Percentiles rank a stretch among this genome's conserved stretches.
These are phyloP conservation scores for Pelosia muscerda DNA, from an alignment of 2,888 invertebrate genomes.

Conservation along the genomic window DNA sequence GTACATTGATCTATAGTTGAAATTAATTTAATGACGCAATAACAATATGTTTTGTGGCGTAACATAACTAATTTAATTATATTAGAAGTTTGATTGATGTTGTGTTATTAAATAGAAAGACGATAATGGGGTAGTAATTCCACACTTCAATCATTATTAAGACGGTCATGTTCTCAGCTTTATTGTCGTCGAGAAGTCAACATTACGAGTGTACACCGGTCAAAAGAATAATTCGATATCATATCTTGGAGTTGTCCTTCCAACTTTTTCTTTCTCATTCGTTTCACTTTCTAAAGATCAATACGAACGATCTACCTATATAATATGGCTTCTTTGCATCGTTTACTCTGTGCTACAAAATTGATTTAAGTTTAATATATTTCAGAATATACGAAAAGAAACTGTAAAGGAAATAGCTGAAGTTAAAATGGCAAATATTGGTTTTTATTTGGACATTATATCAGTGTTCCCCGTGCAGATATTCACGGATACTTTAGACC, in stretches of 20 bases:
- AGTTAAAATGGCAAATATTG: constrained; percentile 75
- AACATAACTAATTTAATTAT: not conserved
- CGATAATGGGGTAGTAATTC: too few species aligned
- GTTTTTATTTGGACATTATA: constrained; percentile 79
- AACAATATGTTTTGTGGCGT: not conserved
- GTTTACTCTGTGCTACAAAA: not conserved
- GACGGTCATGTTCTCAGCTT: too few species aligned
- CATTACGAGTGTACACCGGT: too few species aligned
- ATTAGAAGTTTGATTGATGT: not conserved
- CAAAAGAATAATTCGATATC: too few species aligned
- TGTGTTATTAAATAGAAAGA: not conserved
- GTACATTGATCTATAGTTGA: constrained; percentile 31
- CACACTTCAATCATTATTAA: too few species aligned
- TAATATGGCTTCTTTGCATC: too few species aligned
- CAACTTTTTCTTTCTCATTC: too few species aligned
- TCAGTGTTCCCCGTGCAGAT: constrained; percentile 79
- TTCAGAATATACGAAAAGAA: constrained; percentile 71
- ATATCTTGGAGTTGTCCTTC: too few species aligned
- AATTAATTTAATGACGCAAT: constrained; percentile 16
- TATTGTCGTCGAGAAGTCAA: too few species aligned
- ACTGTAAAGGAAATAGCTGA: constrained; percentile 78
- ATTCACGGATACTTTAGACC: constrained; percentile 75
- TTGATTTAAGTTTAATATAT: constrained; percentile 17
- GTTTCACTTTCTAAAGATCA: too few species aligned
- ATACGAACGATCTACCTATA: too few species aligned